phyloP scores from a whole-genome alignment of 2,888 invertebrate species.

The Dexiosoma caninum region DNA sequence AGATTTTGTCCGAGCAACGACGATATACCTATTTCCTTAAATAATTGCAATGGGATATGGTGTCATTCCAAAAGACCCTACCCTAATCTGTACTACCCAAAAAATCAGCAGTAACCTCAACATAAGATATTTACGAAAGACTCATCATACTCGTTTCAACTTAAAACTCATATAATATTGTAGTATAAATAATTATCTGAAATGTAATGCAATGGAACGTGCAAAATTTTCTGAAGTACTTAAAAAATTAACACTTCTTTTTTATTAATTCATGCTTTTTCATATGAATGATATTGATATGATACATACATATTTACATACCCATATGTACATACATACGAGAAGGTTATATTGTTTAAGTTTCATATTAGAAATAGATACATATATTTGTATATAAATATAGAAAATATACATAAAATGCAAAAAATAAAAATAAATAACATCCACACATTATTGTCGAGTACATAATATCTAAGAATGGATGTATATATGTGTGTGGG shows the following conservation, averaged over 20 bases:
- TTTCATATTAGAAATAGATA: slow-evolving; percentile 48
- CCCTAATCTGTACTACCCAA: slow-evolving; percentile 21
- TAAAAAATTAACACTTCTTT: slow-evolving; percentile 56
- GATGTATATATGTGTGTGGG: not conserved
- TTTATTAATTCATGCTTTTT: not conserved
- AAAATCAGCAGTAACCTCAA: slow-evolving; percentile 30
- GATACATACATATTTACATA: too few relatives aligned
- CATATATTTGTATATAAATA: slow-evolving; percentile 27
- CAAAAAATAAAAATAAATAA: not conserved
- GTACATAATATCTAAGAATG: too few relatives aligned
- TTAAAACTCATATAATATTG: not conserved
- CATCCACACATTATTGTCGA: too few relatives aligned
- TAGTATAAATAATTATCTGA: slow-evolving; percentile 48
- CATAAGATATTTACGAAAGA: slow-evolving; percentile 36
- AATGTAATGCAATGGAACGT: slow-evolving; percentile 61
- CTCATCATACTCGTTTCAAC: not conserved
- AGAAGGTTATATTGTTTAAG: slow-evolving; percentile 47
- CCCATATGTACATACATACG: slow-evolving; percentile 28
- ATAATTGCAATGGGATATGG: slow-evolving; percentile 19
- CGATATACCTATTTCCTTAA: too few relatives aligned
- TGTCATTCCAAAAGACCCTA: slow-evolving; percentile 41
- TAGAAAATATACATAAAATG: not conserved
- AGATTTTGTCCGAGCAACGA: too few relatives aligned
- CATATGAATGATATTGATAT: slow-evolving; percentile 30
- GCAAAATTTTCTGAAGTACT: slow-evolving; percentile 59